Conservation (phyloP, 2,797 vertebrate species). For the Euthynnus affinis region DNA sequence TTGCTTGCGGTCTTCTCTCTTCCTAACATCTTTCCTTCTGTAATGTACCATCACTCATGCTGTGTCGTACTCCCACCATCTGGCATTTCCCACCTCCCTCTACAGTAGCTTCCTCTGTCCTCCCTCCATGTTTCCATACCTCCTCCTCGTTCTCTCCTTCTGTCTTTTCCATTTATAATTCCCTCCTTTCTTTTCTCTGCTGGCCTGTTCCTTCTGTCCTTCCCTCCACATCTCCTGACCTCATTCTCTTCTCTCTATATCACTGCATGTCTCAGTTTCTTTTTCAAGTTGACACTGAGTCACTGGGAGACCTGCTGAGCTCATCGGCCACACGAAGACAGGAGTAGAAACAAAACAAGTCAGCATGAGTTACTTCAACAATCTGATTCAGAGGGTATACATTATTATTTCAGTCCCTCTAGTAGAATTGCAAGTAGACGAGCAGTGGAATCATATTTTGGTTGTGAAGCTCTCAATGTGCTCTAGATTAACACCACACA, state of each 20-base stretch:
- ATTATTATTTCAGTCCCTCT: background rate
- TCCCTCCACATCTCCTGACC: slow-evolving; percentile 21
- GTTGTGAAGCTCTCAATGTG: no score
- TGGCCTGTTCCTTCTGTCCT: background rate
- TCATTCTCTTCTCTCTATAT: slow-evolving; percentile 42
- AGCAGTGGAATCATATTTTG: background rate
- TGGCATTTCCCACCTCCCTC: slow-evolving; percentile 71
- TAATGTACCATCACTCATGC: slow-evolving; percentile 52
- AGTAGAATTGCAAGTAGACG: background rate
- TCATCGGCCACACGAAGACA: slow-evolving; percentile 29
- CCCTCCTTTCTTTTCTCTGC: background rate
- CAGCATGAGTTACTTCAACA: slow-evolving; percentile 35
- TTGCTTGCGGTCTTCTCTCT: slow-evolving; percentile 15
- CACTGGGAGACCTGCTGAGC: slow-evolving; percentile 61
- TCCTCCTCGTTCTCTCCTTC: slow-evolving; percentile 25
- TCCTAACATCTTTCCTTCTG: slow-evolving; percentile 43
- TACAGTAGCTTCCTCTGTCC: slow-evolving; percentile 29
- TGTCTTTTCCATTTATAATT: slow-evolving; percentile 33
- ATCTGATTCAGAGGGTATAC: slow-evolving; percentile 9
- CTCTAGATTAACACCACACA: no score
- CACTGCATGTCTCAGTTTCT: slow-evolving; percentile 25
- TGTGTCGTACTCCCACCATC: slow-evolving; percentile 67
- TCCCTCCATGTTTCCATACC: slow-evolving; percentile 3
- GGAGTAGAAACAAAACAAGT: slow-evolving; percentile 51
- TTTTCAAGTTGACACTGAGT: slow-evolving; percentile 32